Evolutionary conservation across 2,113 vertebrate species (phyloP).

Genomic region (Conger conger): DNA sequence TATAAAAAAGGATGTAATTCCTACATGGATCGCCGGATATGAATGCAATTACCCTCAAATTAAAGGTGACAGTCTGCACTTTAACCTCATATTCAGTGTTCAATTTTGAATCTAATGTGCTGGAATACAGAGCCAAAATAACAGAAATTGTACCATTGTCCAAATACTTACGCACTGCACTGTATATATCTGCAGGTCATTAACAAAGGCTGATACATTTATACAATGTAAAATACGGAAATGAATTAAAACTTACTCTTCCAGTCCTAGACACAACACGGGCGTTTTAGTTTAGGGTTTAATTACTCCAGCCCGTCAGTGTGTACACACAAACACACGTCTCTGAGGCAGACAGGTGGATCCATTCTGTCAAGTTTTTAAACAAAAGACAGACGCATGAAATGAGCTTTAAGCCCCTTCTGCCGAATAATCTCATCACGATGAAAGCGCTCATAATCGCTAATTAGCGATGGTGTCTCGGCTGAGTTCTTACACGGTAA

Average conservation of each 20-base stretch:
- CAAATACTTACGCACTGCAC: too few relatives aligned
- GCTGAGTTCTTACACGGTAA: not conserved
- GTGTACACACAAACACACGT: not conserved
- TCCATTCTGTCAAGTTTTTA: not conserved
- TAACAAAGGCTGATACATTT: not conserved
- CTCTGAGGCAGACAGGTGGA: not conserved
- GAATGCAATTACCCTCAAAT: too few relatives aligned
- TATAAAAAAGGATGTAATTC: too few relatives aligned
- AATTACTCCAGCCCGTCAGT: not conserved
- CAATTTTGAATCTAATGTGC: too few relatives aligned
- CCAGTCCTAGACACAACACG: not conserved
- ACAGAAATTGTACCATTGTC: too few relatives aligned
- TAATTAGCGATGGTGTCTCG: not conserved
- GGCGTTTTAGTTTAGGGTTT: not conserved
- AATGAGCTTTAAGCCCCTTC: not conserved
- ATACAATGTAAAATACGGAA: not conserved
- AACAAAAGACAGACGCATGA: constrained; percentile 4
- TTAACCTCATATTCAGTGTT: too few relatives aligned
- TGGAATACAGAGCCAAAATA: too few relatives aligned
- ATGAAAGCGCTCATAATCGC: constrained; percentile 1
- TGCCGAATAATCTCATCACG: not conserved
- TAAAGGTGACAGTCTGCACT: too few relatives aligned
- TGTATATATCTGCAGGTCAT: not conserved
- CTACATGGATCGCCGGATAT: too few relatives aligned
- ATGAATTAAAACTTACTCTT: not conserved